Base-by-base conservation (phyloP, 2,113 vertebrate genomes). In the Gallinago undulata region DNA sequence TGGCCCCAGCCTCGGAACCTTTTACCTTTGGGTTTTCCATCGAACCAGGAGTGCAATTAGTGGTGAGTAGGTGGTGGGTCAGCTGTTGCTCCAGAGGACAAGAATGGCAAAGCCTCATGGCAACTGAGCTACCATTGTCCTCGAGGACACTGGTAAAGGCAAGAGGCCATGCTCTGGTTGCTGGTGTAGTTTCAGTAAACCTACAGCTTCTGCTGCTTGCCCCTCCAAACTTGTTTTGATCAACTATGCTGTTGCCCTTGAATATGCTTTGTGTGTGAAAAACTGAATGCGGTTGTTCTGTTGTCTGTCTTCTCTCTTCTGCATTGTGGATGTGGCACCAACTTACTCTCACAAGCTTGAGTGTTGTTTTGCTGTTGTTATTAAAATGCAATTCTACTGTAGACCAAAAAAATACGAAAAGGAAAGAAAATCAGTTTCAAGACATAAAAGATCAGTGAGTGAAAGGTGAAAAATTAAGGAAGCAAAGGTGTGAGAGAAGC, bases 391-490 rank as follows among this genome's bases (percentile, higher is more conserved):
- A 97, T 98, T 98, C 98, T 98, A 98, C 98, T 98, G 97, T 98
- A 98, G 98, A 98, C 98, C 98, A 98, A 98, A 98, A 98, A 98
- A 98, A 97, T 97, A 97, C 12, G 30, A 96, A 96, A 96, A 96
- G 47, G 93, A 96, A 87, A 96, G 97, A 95, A 94, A 96, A 93
- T 91, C 95, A 92, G 97, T 97, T 98, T 97, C 96, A 97, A 97
- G 94, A 97, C 95, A 79, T 93, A 93, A 90, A 96, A 96, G 94
- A 96, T 86, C 97, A 98, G 97, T 97, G 96, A 97, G 88, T 97
- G 93, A 97, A 97, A 97, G 93, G 62, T 96, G 79, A 97, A 97
- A 96, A 96, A 73, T 27, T 76, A 93, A 93, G 84, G 86, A 97
- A 96, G 90, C 62, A 37, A 96, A 97, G 93, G 93, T 96, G 93